Evolutionary conservation across 1,140 invertebrate genomes (phyloP).

Genomic region (Apis florea): DNA sequence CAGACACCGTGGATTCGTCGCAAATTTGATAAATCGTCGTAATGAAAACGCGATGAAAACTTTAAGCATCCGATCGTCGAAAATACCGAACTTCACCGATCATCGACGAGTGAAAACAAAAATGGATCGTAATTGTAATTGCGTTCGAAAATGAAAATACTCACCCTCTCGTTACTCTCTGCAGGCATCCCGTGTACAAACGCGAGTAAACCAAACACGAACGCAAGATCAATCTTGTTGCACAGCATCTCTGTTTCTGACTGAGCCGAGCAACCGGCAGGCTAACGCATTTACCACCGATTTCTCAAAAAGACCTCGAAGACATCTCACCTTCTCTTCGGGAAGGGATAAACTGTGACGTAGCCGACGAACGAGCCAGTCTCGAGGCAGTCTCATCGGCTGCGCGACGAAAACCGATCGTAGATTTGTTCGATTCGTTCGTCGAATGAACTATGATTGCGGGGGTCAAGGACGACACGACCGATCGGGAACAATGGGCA

Average conservation of each 20-base stretch:
- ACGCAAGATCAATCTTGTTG: conserved; percentile 55
- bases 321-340: conserved; percentile 39
- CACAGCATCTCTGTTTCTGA: conserved; percentile 73
- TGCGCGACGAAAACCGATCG: neutral
- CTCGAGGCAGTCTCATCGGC: neutral
- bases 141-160: conserved; percentile 5
- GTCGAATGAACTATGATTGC: neutral
- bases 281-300: conserved; percentile 19
- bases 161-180: conserved; percentile 43
- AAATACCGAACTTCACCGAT: too few relatives aligned
- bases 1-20: too few relatives aligned
- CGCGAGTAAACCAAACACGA: conserved; percentile 51
- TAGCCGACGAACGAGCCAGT: neutral
- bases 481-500: neutral
- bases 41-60: too few relatives aligned
- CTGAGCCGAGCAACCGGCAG: conserved; percentile 48
- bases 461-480: conserved; percentile 18
- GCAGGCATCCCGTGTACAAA: conserved; percentile 49
- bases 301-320: conserved; percentile 54
- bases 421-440: neutral
- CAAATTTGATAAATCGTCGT: too few relatives aligned
- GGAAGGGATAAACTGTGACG: conserved; percentile 51
- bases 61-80: too few relatives aligned
- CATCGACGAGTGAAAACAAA: too few relatives aligned
- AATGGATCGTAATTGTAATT: too few relatives aligned